Percentiles rank a stretch among this genome's conserved stretches.
phyloP scores from a whole-genome alignment of 2,797 vertebrate species.

The Anguilla obscura region DNA sequence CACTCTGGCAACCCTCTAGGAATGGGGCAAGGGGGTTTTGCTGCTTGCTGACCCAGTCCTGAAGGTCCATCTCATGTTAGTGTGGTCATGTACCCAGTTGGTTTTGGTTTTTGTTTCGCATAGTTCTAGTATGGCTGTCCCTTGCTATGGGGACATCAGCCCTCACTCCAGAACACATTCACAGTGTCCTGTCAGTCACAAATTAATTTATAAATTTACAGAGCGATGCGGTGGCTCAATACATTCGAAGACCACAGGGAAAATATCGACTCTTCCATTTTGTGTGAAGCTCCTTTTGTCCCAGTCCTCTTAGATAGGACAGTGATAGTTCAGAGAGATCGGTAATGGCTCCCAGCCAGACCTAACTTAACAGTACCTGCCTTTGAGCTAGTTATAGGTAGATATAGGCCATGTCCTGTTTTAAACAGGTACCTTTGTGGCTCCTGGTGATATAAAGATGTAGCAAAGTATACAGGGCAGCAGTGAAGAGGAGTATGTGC shows the following conservation, averaged over 20 bases:
- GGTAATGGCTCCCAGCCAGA: constrained; percentile 2
- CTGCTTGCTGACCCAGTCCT: constrained; percentile 4
- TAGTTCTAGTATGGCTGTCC: not conserved
- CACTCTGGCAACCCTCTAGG: not conserved
- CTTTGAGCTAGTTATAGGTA: not conserved
- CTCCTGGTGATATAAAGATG: not conserved
- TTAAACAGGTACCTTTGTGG: not conserved
- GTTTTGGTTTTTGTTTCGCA: not conserved
- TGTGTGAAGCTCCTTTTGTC: constrained; percentile 13
- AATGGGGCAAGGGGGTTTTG: not conserved
- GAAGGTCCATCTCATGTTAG: not conserved
- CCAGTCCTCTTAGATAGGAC: not conserved
- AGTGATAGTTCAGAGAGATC: constrained; percentile 12
- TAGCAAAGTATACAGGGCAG: not conserved
- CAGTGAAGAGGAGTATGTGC: not conserved
- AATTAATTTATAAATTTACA: not conserved
- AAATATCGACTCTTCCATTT: constrained; percentile 20
- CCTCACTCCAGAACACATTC: not conserved
- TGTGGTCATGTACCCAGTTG: not conserved
- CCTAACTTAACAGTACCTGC: not conserved
- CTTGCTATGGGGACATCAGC: not conserved
- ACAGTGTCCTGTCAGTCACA: not conserved
- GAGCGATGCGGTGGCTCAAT: not conserved
- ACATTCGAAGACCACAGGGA: not conserved
- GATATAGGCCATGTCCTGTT: not conserved